Base-by-base conservation (phyloP, 2,888 invertebrate genomes). In the Scaptomyza reducta region DNA sequence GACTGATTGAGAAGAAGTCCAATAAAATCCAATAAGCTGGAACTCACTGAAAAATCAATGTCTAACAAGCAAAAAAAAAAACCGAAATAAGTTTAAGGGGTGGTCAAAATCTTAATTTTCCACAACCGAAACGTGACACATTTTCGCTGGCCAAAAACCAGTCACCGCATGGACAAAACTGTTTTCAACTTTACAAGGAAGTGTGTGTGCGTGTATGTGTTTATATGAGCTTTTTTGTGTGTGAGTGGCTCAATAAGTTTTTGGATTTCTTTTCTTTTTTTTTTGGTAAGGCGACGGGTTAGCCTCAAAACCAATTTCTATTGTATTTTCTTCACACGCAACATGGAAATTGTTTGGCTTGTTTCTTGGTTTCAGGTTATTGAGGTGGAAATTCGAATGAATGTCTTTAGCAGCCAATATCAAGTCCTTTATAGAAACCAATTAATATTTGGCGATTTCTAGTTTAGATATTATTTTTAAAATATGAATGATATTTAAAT, bases 71-170 rank as follows among this genome's bases (percentile, higher is more conserved):
- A 64, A 76, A 70, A 72, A 72, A 72, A 82, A 64, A 82, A 66
- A 61, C 58, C 57, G 33, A 68, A 79, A 58, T 46, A 72, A 79
- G 58, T 77, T 77, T 47, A n/a, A 16, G 33, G 53, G 51, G 29
- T 38, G 70, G 72, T 70, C 69, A 35, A 72, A 77, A 73, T 85
- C 86, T 86, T 80, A 86, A 83, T 86, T 83, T 80, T 82, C 67
- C 51, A 61, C 80, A 76, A 73, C 65, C 63, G 72, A 67, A 68
- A 83, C 86, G 86, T 83, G 86, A 83, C 86, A 86, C 70, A 83
- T 79, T 83, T 75, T 70, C 54, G 72, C 49, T 70, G 75, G 72
- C 49, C 67, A 70, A 62, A 7, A 54, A 44, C 10, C 31, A 51
- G 25, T 13, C 66, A 44, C 16, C 51, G 67, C 68, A 68, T 47